Evolutionary conservation across 2,888 invertebrate genomes (phyloP), one percentile per base, ranked within the genome.

Genomic region (Muscina levida): DNA sequence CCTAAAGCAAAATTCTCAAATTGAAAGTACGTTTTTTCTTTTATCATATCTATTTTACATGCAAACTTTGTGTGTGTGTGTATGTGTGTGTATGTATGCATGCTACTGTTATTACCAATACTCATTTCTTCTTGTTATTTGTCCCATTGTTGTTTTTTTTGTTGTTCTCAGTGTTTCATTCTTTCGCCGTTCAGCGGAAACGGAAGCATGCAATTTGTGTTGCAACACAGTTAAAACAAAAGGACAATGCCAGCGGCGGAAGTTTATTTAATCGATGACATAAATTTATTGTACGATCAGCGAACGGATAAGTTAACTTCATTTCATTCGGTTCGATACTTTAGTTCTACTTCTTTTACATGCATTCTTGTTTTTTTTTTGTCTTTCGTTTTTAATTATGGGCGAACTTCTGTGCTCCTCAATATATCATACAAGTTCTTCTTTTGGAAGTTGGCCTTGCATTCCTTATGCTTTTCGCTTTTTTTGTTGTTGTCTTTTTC

Each of bases 201-300:
- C 76, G 79, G 79, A 80, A 80, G 66, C 72, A 77, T 73, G 76
- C 72, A 80, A 80, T 80, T 80, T 72, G 79, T 79, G 57, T 70
- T 76, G 72, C 56, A 76, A 75, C 56, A 78, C 22, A 42, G 42
- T 42, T 10, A 13, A 62, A 57, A 56, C 19, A 37, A 68, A 24
- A 79, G 72, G 72, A 72, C 80, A 80, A 77, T 77, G 56, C 48
- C 65, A 73, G 31, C 3, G 70, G 67, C 73, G 80, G 66, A 76
- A 80, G 73, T 73, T 80, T 80, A 80, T 77, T 73, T 80, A 73
- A 80, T 73, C 73, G 80, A 77, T 66, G 76, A 77, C 80, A 80
- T 70, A 80, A 70, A 80, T 80, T 66, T 77, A 71, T 31, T 31
- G 31, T 77, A 67, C 70, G 70, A 70, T 77, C 80, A 73, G 53